phyloP scores from a whole-genome alignment of 2,113 vertebrate species.

The Sceloporus tristichus region DNA sequence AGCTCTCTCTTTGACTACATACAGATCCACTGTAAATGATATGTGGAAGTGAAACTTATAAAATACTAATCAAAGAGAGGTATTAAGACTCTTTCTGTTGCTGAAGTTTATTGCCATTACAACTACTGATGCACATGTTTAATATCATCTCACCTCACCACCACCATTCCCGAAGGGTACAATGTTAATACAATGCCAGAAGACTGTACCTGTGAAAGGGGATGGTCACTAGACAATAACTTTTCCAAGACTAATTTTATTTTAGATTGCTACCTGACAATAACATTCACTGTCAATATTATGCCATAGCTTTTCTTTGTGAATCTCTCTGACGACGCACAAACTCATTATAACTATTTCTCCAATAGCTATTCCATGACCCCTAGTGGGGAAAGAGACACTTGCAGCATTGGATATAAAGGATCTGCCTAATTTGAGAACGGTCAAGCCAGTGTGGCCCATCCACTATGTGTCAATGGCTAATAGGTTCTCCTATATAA shows the following conservation, averaged over 20 bases:
- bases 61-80: not conserved
- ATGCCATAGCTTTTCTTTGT: accelerated
- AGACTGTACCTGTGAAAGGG: not conserved
- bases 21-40: no score
- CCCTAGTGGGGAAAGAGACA: slow-evolving; percentile 56
- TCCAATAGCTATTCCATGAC: slow-evolving; percentile 59
- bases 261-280: not conserved
- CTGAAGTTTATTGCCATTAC: not conserved
- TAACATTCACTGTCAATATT: not conserved
- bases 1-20: no score
- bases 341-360: not conserved
- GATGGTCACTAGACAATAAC: not conserved
- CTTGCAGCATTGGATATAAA: slow-evolving; percentile 24
- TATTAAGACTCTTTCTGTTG: not conserved
- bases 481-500: no score
- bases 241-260: accelerated
- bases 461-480: not conserved
- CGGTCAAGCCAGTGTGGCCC: not conserved
- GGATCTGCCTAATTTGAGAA: not conserved
- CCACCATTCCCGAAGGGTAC: no score
- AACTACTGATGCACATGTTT: not conserved
- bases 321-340: not conserved
- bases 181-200: not conserved
- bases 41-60: not conserved
- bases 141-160: not conserved